Evolutionary conservation across 1,140 invertebrate genomes (phyloP).

Genomic region (Aphelenchoides besseyi): DNA sequence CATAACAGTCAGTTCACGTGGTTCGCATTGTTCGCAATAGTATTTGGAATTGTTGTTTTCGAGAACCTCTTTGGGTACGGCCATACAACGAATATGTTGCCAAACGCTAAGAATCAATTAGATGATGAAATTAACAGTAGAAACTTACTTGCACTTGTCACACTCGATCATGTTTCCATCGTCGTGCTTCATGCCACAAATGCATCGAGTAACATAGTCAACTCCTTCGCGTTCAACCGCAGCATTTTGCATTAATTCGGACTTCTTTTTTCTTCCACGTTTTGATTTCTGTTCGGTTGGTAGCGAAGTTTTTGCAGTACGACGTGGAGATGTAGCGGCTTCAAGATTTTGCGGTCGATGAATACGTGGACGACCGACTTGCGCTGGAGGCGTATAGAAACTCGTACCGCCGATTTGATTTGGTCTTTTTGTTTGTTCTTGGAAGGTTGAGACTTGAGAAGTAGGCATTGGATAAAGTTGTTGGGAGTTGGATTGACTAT

Average conservation of each 20-base stretch:
- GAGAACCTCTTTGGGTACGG: neutral
- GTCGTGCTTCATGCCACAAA: conserved; percentile 37
- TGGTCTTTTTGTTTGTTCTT: neutral
- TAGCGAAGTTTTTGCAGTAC: neutral
- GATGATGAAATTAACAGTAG: conserved; percentile 24
- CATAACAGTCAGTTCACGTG: conserved; percentile 26
- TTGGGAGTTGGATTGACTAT: too few species aligned
- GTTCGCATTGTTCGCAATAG: conserved; percentile 40
- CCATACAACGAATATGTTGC: conserved; percentile 46
- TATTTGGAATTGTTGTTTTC: conserved; percentile 31
- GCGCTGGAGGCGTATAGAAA: neutral
- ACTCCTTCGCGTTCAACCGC: conserved; percentile 27
- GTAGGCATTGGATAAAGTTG: too few species aligned
- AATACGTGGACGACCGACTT: neutral
- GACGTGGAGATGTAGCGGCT: neutral
- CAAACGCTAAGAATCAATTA: conserved; percentile 33
- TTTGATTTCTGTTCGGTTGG: neutral
- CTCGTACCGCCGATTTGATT: neutral
- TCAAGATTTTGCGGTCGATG: neutral
- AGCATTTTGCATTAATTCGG: neutral
- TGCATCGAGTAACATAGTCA: conserved; percentile 34
- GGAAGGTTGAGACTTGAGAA: too few species aligned
- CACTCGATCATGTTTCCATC: conserved; percentile 47
- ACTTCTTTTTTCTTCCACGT: neutral
- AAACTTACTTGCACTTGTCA: conserved; percentile 33